A percentile compares a stretch with the other conserved stretches of the same genome.
Conservation (phyloP, 2,888 invertebrate genomes). For the Dryomyza anilis region DNA sequence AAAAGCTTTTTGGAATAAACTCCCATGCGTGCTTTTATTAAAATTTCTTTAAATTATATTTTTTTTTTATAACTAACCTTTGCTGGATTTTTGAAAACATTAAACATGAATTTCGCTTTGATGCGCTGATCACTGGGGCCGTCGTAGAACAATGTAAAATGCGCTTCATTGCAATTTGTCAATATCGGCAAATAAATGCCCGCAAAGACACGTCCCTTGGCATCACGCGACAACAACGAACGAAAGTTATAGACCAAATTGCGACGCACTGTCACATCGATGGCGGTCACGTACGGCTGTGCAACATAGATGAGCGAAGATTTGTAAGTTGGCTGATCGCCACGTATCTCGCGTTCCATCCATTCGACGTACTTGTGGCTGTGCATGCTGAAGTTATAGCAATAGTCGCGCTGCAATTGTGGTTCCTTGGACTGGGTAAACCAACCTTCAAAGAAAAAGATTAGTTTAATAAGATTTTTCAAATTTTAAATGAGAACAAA, state of each 20-base stretch:
- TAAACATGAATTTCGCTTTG: slow-evolving; percentile 78
- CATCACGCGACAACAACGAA: slow-evolving; percentile 80
- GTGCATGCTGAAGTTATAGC: slow-evolving; percentile 73
- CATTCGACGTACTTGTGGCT: slow-evolving; percentile 82
- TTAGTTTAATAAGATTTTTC: not conserved
- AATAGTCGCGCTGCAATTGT: slow-evolving; percentile 80
- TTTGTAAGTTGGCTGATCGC: slow-evolving; percentile 68
- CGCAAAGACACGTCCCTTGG: slow-evolving; percentile 81
- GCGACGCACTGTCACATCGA: slow-evolving; percentile 86
- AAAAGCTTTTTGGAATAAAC: too few relatives aligned
- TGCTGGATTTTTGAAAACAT: slow-evolving; percentile 66
- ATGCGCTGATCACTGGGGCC: slow-evolving; percentile 68
- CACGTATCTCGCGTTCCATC: slow-evolving; percentile 79
- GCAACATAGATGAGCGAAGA: slow-evolving; percentile 80
- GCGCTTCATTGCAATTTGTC: slow-evolving; percentile 65
- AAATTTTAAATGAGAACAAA: not conserved
- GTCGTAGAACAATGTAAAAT: slow-evolving; percentile 81
- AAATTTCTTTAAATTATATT: too few relatives aligned
- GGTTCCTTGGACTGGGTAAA: slow-evolving; percentile 81
- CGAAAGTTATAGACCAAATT: slow-evolving; percentile 83
- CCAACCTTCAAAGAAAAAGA: slow-evolving; percentile 67
- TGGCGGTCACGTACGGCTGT: slow-evolving; percentile 77
- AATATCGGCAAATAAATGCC: slow-evolving; percentile 86
- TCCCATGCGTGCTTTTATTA: too few relatives aligned
- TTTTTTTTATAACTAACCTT: slow-evolving; percentile 62